Evolutionary conservation across 2,888 invertebrate species (phyloP).

Genomic region (Dynastes tityus): DNA sequence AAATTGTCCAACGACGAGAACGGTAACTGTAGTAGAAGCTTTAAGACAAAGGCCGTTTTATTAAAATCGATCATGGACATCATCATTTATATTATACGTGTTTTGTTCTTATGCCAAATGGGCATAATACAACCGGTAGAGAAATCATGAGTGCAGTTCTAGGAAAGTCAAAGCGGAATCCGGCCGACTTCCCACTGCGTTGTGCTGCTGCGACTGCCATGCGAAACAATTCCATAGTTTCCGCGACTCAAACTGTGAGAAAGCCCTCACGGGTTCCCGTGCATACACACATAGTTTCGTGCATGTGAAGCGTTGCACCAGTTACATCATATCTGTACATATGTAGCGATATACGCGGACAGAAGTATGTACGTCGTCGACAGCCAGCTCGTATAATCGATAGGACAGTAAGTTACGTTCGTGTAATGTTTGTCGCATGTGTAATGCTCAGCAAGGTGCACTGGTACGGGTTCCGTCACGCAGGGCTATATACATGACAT

Average conservation of each 20-base stretch:
- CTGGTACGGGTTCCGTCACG: slow-evolving; percentile 4
- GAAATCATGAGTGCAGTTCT: slow-evolving; percentile 17
- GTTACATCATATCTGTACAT: slow-evolving; percentile 24
- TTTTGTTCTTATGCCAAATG: slow-evolving; percentile 21
- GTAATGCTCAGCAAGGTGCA: slow-evolving; percentile 37
- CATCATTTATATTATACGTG: slow-evolving; percentile 35
- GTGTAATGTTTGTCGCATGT: slow-evolving; percentile 29
- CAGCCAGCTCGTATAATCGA: slow-evolving; percentile 7
- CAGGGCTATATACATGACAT: slow-evolving; percentile 9
- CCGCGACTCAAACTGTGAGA: slow-evolving; percentile 18
- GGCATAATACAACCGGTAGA: slow-evolving; percentile 22
- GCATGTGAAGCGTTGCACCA: not conserved
- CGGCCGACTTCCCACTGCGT: slow-evolving; percentile 15
- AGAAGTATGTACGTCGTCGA: slow-evolving; percentile 17
- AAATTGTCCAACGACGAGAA: slow-evolving; percentile 13
- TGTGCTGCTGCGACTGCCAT: slow-evolving; percentile 24
- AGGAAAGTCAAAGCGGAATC: slow-evolving; percentile 3
- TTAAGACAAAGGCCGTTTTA: slow-evolving; percentile 32
- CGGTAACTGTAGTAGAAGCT: slow-evolving; percentile 17
- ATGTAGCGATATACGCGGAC: slow-evolving; percentile 10
- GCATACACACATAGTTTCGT: slow-evolving; percentile 10
- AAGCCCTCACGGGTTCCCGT: slow-evolving; percentile 18
- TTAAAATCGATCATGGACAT: slow-evolving; percentile 36
- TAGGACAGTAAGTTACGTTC: slow-evolving; percentile 25
- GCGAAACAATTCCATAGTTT: slow-evolving; percentile 34